A percentile compares a stretch with the other conserved stretches of the same genome.
phyloP scores from a whole-genome alignment of 2,888 invertebrate genomes.

The Sceliomorpha sp. region DNA sequence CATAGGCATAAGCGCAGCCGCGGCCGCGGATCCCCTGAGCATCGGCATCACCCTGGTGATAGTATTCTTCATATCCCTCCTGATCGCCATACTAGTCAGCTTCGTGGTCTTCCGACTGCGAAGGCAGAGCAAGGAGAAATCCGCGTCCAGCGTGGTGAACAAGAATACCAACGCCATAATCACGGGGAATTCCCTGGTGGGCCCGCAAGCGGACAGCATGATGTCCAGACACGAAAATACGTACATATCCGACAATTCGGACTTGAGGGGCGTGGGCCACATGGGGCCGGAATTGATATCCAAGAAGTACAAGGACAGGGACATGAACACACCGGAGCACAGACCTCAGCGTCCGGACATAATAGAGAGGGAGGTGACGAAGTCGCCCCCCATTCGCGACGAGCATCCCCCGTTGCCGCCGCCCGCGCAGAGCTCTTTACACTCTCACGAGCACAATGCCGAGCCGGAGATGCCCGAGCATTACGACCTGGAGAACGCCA shows the following conservation, averaged over 20 bases:
- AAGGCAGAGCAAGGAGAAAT: slow-evolving; percentile 93
- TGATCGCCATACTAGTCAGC: slow-evolving; percentile 93
- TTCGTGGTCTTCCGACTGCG: slow-evolving; percentile 95
- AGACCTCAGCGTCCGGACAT: slow-evolving; percentile 95
- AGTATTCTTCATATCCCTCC: slow-evolving; percentile 94
- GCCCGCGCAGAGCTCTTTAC: slow-evolving; percentile 86
- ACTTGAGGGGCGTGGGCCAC: slow-evolving; percentile 87
- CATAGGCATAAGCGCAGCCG: slow-evolving; percentile 82
- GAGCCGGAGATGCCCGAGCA: slow-evolving; percentile 93
- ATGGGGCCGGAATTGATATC: slow-evolving; percentile 92
- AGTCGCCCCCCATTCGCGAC: slow-evolving; percentile 89
- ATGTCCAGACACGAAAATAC: slow-evolving; percentile 86
- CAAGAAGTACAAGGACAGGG: slow-evolving; percentile 93
- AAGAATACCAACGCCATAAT: slow-evolving; percentile 89
- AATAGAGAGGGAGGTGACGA: slow-evolving; percentile 93
- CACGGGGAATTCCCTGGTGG: slow-evolving; percentile 85
- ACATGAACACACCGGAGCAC: slow-evolving; percentile 86
- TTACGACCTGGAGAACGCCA: slow-evolving; percentile 98
- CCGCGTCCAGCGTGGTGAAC: slow-evolving; percentile 86
- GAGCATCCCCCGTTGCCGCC: slow-evolving; percentile 90
- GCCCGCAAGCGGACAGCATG: slow-evolving; percentile 86
- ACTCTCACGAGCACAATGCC: slow-evolving; percentile 87
- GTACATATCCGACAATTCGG: slow-evolving; percentile 84
- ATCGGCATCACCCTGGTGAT: slow-evolving; percentile 96
- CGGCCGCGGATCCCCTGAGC: slow-evolving; percentile 92